phyloP scores from a whole-genome alignment of 2,797 vertebrate genomes.

The Pempheris klunzingeri region DNA sequence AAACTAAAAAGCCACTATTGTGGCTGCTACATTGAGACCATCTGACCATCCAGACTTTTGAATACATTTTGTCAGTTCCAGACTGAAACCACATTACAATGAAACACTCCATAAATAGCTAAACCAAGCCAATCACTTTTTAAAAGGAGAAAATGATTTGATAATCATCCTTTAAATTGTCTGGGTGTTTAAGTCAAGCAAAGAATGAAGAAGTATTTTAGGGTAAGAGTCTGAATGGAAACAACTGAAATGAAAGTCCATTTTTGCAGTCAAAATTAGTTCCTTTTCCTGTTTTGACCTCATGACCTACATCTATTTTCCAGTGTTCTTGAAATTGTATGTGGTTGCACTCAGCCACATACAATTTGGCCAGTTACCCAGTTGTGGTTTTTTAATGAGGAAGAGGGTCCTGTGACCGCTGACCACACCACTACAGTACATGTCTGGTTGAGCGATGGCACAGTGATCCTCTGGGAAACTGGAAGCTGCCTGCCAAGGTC shows the following conservation, averaged over 20 bases:
- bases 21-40: background rate
- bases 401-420: background rate
- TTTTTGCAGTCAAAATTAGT: background rate
- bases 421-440: background rate
- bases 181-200: background rate
- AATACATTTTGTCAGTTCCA: background rate
- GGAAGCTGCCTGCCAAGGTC: slow-evolving; percentile 19
- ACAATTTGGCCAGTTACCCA: too few relatives aligned
- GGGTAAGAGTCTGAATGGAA: background rate
- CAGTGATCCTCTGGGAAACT: slow-evolving; percentile 14
- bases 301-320: background rate
- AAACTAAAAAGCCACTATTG: background rate
- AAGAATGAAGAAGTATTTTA: background rate
- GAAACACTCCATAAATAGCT: background rate
- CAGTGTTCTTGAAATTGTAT: background rate
- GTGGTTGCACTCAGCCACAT: too few relatives aligned
- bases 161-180: background rate
- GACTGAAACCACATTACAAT: background rate
- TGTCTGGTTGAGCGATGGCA: background rate
- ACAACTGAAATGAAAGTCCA: background rate
- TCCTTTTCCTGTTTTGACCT: background rate
- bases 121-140: background rate
- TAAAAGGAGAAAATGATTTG: background rate
- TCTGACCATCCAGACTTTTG: background rate
- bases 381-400: too few relatives aligned